A percentile compares a stretch with the other conserved stretches of the same genome.
These are phyloP conservation scores for Scopus umbretta DNA, from an alignment of 2,113 vertebrate genomes.

Conservation along the genomic window DNA sequence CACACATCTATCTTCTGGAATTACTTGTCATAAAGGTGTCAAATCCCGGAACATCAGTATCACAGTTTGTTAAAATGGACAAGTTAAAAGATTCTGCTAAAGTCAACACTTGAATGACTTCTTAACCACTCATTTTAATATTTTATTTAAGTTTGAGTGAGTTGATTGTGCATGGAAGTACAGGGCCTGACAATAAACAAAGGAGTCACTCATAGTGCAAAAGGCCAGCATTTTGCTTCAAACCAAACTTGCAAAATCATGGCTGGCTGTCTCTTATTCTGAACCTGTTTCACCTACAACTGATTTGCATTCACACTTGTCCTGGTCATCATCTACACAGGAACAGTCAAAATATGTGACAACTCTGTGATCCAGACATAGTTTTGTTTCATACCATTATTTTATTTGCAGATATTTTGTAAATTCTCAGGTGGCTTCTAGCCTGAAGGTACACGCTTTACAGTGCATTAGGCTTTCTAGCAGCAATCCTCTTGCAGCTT, in stretches of 20 bases:
- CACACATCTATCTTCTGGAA: neutral
- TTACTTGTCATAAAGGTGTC: neutral
- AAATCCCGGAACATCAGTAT: neutral
- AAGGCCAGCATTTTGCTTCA: neutral
- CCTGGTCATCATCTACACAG: neutral
- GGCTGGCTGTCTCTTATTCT: neutral
- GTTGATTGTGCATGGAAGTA: neutral
- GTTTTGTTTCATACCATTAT: neutral
- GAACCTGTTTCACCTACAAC: neutral
- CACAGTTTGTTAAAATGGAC: neutral
- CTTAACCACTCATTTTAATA: conserved; percentile 6
- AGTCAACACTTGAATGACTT: conserved; percentile 15
- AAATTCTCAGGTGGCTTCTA: neutral
- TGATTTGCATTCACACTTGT: neutral
- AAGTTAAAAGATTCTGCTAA: neutral
- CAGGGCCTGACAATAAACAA: neutral
- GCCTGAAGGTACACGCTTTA: neutral
- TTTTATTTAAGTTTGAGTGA: neutral
- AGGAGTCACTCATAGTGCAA: neutral
- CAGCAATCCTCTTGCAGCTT: neutral
- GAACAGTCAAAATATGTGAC: neutral
- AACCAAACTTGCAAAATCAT: neutral
- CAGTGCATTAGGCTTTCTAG: neutral
- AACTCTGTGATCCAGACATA: neutral
- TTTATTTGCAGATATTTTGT: neutral